Evolutionary conservation across 2,113 vertebrate genomes (phyloP).

Genomic region (Tapirus terrestris): DNA sequence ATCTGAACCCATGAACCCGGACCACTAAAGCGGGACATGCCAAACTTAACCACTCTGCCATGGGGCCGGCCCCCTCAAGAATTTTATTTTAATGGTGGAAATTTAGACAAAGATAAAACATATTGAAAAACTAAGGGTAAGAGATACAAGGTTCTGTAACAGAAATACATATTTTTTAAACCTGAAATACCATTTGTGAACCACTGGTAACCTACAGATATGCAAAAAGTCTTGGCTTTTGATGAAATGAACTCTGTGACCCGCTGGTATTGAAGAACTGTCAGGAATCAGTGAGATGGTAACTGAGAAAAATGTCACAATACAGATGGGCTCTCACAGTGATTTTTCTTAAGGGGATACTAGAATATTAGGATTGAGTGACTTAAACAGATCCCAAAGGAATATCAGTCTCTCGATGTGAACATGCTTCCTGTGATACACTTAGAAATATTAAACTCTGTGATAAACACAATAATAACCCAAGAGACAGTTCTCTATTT

Average conservation of each 20-base stretch:
- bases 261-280: constrained; percentile 21
- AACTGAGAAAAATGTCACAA: constrained; percentile 59
- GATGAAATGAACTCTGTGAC: constrained; percentile 31
- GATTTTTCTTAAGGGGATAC: constrained; percentile 43
- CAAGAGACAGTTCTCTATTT: background rate
- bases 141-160: background rate
- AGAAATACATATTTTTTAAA: background rate
- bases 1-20: too few relatives aligned
- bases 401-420: background rate
- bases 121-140: background rate
- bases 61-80: background rate
- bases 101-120: background rate
- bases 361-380: constrained; percentile 40
- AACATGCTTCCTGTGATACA: background rate
- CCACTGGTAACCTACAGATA: background rate
- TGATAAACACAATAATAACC: background rate
- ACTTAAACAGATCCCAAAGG: constrained; percentile 40
- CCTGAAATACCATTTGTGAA: background rate
- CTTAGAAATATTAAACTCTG: constrained; percentile 24
- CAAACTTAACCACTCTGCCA: too few relatives aligned
- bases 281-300: constrained; percentile 45
- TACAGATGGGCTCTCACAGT: background rate
- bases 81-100: background rate
- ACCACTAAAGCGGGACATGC: too few relatives aligned
- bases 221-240: constrained; percentile 54